These are phyloP conservation scores for Callinectes sapidus DNA, from an alignment of 2,888 invertebrate genomes.

Conservation along the genomic window DNA sequence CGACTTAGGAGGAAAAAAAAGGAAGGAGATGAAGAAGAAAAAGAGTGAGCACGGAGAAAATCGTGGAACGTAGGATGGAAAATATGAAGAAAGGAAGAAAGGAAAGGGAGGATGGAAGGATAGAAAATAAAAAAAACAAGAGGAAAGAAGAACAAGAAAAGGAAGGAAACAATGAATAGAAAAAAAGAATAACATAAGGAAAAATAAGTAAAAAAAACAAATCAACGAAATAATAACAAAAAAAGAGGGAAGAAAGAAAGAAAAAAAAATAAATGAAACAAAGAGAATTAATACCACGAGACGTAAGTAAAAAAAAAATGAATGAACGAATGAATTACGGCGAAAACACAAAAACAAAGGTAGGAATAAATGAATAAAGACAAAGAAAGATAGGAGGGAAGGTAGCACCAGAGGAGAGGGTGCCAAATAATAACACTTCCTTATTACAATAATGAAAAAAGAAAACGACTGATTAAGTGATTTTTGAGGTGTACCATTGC, in stretches of 20 bases:
- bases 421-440: not conserved
- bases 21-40: not conserved
- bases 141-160: not conserved
- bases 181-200: not conserved
- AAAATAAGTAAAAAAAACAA: not conserved
- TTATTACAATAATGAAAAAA: not conserved
- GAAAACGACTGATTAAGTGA: not conserved
- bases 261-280: no score
- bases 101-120: not conserved
- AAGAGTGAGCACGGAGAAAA: not conserved
- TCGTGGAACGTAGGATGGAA: not conserved
- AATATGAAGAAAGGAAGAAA: not conserved
- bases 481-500: not conserved
- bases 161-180: not conserved
- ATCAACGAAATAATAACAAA: not conserved
- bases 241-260: not conserved
- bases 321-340: not conserved
- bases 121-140: not conserved
- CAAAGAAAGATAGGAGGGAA: not conserved
- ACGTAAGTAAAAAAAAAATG: not conserved
- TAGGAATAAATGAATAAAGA: not conserved
- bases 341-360: not conserved
- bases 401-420: not conserved
- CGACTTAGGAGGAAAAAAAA: no score
- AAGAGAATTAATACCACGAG: not conserved